These are phyloP conservation scores for Phoenicopterus ruber DNA, from an alignment of 2,113 vertebrate species.

Conservation along the genomic window DNA sequence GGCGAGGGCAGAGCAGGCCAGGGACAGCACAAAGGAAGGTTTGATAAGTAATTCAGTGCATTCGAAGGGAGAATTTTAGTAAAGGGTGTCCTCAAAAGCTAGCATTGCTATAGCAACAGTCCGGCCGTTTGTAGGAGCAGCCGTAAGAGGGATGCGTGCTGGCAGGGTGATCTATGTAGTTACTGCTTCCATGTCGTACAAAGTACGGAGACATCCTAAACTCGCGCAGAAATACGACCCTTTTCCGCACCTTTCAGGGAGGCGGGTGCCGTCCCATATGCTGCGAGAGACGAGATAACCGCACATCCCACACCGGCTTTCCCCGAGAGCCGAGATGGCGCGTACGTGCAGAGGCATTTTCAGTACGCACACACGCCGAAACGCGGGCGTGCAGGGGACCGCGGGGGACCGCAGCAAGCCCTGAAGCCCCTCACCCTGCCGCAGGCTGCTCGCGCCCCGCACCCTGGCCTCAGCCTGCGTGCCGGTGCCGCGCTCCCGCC, in stretches of 20 bases:
- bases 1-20: neutral
- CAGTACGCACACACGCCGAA: rapidly evolving
- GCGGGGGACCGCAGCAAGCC: rapidly evolving
- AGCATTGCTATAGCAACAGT: neutral
- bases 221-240: neutral
- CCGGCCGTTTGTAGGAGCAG: neutral
- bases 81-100: neutral
- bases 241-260: neutral
- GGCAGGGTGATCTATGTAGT: neutral
- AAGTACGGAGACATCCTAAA: neutral
- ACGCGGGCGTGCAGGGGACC: rapidly evolving
- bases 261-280: rapidly evolving
- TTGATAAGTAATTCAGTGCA: neutral
- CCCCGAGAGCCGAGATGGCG: rapidly evolving
- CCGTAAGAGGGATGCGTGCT: neutral
- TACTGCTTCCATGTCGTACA: neutral
- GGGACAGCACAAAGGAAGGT: neutral
- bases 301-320: rapidly evolving
- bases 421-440: rapidly evolving
- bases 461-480: neutral
- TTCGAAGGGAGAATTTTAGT: neutral
- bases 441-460: rapidly evolving
- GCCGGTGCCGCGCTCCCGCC: rapidly evolving
- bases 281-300: neutral
- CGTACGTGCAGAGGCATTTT: rapidly evolving